Evolutionary conservation across 2,113 vertebrate species (phyloP), one percentile per base, ranked within the genome.

Genomic region (Falco punctatus): DNA sequence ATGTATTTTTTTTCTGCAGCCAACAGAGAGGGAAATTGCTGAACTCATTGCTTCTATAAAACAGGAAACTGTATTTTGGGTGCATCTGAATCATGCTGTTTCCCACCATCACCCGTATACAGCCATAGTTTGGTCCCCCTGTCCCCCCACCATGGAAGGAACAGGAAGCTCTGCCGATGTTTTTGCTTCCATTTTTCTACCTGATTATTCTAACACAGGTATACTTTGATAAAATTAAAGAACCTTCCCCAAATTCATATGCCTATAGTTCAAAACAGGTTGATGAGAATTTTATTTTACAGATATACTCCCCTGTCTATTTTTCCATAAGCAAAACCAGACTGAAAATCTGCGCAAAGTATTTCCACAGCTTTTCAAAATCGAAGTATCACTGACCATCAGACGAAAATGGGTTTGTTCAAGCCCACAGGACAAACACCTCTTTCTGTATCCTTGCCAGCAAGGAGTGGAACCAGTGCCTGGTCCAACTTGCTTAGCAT

Each of bases 1-100:
- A 96, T 89, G 82, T 33, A 84, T 94, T 86, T 90, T 38, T 38
- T 79, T 86, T 77, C 81, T 94, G 46, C 81, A 92, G 96, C 81
- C 91, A 94, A 28, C 72, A 62, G 92, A 95, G 38, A 74, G 42
- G 81, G 61, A 57, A 95, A 89, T 94, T 0, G 2, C 77, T 85
- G 86, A 94, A 96, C 67, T 90, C 14, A 4, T 70, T 51, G 75
- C 42, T 84, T 95, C 72, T 72, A 5, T 87, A 40, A 51, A 94
- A 94, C 75, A 95, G 91, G 96, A 96, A 96, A 66, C 70, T 69
- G 65, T 75, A 72, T 88, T 94, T 94, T 79, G 91, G 57, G 52
- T 64, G 86, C 82, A 93, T 88, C 80, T 90, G 87, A 88, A 86
- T 88, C 38, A 90, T 5, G 2, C 38, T 32, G 70, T 74, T 88